A percentile compares a stretch with the other conserved stretches of the same genome.
phyloP scores from a whole-genome alignment of 2,888 invertebrate genomes.

The Pseudolycoriella hygida region DNA sequence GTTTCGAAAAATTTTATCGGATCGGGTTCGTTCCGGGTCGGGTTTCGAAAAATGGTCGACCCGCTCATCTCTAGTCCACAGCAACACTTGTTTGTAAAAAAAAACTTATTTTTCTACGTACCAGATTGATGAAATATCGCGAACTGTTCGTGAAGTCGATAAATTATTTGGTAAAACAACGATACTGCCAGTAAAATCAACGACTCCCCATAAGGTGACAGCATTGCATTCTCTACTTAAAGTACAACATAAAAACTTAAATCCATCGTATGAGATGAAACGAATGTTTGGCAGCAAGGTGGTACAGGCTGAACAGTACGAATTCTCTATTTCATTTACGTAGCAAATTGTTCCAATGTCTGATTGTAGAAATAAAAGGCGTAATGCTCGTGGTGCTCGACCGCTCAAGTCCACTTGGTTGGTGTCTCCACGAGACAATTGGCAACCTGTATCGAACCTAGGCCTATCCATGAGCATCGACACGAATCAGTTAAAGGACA shows the following conservation, averaged over 20 bases:
- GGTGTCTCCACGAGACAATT: constrained; percentile 49
- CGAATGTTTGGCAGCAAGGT: constrained; percentile 66
- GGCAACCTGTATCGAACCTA: constrained; percentile 51
- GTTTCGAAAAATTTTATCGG: too few relatives aligned
- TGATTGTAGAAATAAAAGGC: constrained; percentile 34
- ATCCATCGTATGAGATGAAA: constrained; percentile 64
- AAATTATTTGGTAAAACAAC: constrained; percentile 40
- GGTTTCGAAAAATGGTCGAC: too few relatives aligned
- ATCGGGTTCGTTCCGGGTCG: too few relatives aligned
- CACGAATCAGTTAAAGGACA: constrained; percentile 22
- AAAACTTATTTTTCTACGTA: constrained; percentile 4
- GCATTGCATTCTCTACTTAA: constrained; percentile 32
- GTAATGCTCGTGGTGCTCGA: constrained; percentile 30
- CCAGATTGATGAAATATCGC: constrained; percentile 46
- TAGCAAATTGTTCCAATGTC: constrained; percentile 16
- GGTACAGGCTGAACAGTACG: constrained; percentile 41
- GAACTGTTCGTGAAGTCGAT: constrained; percentile 47
- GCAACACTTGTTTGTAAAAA: not conserved
- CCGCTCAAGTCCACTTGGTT: constrained; percentile 46
- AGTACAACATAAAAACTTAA: constrained; percentile 52
- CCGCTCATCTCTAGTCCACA: too few relatives aligned
- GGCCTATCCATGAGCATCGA: constrained; percentile 54
- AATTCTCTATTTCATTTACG: constrained; percentile 7
- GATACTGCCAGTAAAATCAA: constrained; percentile 12
- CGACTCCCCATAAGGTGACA: constrained; percentile 5